Conservation (phyloP, 2,113 vertebrate genomes). For the Pterophyllum scalare region DNA sequence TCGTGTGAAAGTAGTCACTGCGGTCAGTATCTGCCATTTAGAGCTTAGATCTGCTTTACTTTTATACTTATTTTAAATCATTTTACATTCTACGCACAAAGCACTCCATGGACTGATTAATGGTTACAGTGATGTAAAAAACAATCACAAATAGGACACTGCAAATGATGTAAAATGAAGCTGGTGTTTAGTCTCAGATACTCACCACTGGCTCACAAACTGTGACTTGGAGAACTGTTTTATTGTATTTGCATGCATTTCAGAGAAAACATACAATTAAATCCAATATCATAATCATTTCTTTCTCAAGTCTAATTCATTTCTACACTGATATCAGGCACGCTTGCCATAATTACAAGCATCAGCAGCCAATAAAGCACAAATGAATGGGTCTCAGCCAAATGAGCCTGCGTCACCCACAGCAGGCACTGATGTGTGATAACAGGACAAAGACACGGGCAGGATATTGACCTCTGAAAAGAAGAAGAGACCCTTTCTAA, state of each 20-base stretch:
- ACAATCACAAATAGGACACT: constrained; percentile 1
- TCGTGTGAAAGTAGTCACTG: constrained; percentile 32
- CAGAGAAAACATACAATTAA: constrained; percentile 66
- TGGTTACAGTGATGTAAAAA: constrained; percentile 7
- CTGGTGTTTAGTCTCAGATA: constrained; percentile 53
- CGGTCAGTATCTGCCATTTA: constrained; percentile 44
- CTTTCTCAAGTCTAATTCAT: constrained; percentile 61
- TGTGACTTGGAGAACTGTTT: constrained; percentile 31
- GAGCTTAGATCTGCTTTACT: constrained; percentile 53
- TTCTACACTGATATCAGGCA: constrained; percentile 48
- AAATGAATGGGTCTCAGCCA: constrained; percentile 50
- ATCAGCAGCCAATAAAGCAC: constrained; percentile 59
- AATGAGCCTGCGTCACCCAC: constrained; percentile 60
- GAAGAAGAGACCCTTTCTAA: constrained; percentile 48
- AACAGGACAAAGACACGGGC: constrained; percentile 65
- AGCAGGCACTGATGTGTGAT: constrained; percentile 58
- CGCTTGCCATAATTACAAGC: constrained; percentile 61
- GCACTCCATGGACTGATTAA: constrained; percentile 22
- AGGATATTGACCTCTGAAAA: constrained; percentile 77
- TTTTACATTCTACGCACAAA: constrained; percentile 13
- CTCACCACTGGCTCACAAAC: constrained; percentile 25
- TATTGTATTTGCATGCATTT: constrained; percentile 60
- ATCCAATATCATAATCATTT: constrained; percentile 48
- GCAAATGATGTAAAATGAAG: constrained; percentile 35
- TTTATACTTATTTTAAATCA: constrained; percentile 35